Evolutionary conservation across 2,888 invertebrate species (phyloP), one percentile per base, ranked within the genome.

Genomic region (Diogma glabrata): DNA sequence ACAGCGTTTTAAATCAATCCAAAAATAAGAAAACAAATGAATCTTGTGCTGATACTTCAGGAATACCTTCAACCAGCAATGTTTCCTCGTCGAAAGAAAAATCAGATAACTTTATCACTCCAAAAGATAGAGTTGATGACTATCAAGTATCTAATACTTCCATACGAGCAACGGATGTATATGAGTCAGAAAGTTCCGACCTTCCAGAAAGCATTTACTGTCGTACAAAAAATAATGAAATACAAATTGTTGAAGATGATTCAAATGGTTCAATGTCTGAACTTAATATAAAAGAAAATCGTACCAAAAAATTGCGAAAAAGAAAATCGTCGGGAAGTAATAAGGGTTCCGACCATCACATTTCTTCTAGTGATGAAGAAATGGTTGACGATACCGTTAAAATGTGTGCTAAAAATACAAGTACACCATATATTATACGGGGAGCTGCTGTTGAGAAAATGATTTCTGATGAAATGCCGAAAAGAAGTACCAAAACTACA

Each of bases 181-280:
- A 77, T 60, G 75, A 75, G 60, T 78, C 77, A 40, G 78, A 78
- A 58, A 79, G 79, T 59, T 71, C 71, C 3, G 71, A 71, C 58
- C 63, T 69, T 50, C 64, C 64, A 3, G 71, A 71, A 40, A 65
- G 65, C 50, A 58, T 70, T 3, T 67, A 61, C 62, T 3, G n/a
- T 30, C 16, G 30, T 10, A 12, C n/a, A 48, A 19, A 4, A 3
- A 45, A 45, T 9, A 4, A 22, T 23, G 9, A n/a, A n/a, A 20
- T 4, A 20, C 30, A 14, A 9, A 38, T 24, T 36, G 10, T 8
- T 8, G 6, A 10, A 10, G 23, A 20, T 23, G 33, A 48, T 61
- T 61, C 22, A 58, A 61, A 8, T 17, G 48, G 20, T n/a, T 14
- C 54, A n/a, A n/a, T n/a, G n/a, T n/a, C n/a, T n/a, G n/a, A n/a